Evolutionary conservation across 2,797 vertebrate genomes (phyloP).

Genomic region (Syndactyla subalaris): DNA sequence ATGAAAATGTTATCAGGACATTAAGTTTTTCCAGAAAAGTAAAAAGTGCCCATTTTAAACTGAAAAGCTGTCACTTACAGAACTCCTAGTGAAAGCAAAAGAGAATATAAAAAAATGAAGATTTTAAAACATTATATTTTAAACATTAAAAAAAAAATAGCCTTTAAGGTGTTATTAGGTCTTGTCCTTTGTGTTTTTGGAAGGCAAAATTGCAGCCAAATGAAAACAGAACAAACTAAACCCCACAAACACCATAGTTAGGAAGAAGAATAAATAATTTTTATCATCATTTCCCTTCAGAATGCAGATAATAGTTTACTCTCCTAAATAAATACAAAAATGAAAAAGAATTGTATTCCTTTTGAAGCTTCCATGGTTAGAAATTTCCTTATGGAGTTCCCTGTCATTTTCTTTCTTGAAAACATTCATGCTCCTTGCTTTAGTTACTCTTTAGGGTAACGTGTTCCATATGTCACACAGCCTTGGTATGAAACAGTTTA

Average conservation of each 20-base stretch:
- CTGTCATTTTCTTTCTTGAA: constrained; percentile 29
- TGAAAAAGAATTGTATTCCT: neutral
- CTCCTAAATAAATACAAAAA: neutral
- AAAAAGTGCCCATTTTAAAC: neutral
- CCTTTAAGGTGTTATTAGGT: neutral
- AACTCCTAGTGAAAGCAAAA: neutral
- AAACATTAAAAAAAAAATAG: neutral
- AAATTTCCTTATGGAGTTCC: constrained; percentile 11
- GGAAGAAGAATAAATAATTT: neutral
- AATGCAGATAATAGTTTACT: neutral
- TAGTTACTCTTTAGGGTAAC: constrained; percentile 67
- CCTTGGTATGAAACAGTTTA: constrained; percentile 21
- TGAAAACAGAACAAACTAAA: neutral
- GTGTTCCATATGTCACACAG: constrained; percentile 73
- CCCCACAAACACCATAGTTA: neutral
- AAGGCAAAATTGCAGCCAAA: neutral
- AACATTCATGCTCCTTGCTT: constrained; percentile 7
- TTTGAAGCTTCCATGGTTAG: constrained; percentile 15
- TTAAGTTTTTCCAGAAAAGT: neutral
- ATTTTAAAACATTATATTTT: neutral
- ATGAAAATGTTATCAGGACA: neutral
- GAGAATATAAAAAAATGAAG: neutral
- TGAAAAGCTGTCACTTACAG: neutral
- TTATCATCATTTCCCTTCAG: neutral
- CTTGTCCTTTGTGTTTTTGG: neutral